Conservation (phyloP, 2,797 vertebrate genomes). For the Paedocypris micromegethes region DNA sequence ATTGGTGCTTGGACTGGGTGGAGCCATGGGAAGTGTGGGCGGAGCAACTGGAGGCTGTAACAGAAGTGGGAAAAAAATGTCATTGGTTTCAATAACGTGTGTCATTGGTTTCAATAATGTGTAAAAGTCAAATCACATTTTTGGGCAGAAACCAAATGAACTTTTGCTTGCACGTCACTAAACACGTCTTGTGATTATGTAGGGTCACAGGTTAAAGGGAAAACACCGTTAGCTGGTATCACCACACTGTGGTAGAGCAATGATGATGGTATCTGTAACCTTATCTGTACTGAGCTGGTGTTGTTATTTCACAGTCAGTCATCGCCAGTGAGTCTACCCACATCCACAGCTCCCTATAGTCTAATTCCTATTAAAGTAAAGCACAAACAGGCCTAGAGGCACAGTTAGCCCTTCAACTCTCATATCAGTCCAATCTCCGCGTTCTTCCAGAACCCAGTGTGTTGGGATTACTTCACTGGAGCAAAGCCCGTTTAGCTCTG, state of each 20-base stretch:
- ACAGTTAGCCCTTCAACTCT: slow-evolving; percentile 29
- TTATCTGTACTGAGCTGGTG: slow-evolving; percentile 14
- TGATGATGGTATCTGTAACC: slow-evolving; percentile 8
- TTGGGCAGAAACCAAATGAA: neutral
- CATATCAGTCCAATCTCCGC: slow-evolving; percentile 33
- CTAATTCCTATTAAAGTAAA: slow-evolving; percentile 36
- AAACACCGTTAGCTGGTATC: neutral
- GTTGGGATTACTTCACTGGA: slow-evolving; percentile 27
- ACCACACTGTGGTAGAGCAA: slow-evolving; percentile 12
- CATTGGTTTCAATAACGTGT: slow-evolving; percentile 43
- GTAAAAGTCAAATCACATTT: slow-evolving; percentile 3
- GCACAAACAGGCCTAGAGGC: slow-evolving; percentile 32
- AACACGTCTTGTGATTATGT: neutral
- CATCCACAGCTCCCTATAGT: slow-evolving; percentile 30
- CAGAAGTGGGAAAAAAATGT: slow-evolving; percentile 55
- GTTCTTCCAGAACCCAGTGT: slow-evolving; percentile 19
- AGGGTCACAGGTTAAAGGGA: neutral
- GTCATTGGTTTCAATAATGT: neutral
- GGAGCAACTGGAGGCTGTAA: slow-evolving; percentile 79
- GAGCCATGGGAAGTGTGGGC: slow-evolving; percentile 94
- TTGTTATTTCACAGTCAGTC: slow-evolving; percentile 23
- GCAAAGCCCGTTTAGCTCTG: slow-evolving; percentile 26
- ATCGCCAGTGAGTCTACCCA: slow-evolving; percentile 31
- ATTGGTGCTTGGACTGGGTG: slow-evolving; percentile 91
- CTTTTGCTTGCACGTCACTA: neutral